Base-by-base conservation (phyloP, 2,797 vertebrate species). In the Cossypha polioptera region DNA sequence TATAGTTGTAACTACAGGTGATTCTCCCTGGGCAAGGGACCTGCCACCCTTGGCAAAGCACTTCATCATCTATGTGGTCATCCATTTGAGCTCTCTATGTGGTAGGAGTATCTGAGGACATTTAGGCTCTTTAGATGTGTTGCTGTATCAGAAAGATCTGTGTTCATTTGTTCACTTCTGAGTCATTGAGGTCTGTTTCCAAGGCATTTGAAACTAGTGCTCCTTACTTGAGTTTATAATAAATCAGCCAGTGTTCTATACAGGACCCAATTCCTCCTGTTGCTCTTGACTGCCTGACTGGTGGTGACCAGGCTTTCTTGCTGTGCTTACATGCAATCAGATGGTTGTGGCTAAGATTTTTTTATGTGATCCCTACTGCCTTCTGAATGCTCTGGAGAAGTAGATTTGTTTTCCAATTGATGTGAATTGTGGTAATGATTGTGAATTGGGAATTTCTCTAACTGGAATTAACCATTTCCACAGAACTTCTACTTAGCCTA, bases 31-130 rank as follows among this genome's bases (percentile, higher is more conserved):
- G 7, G 26, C 22, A n/a, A 33, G 13, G 12, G 33, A 68, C 24
- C 25, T 69, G 45, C 48, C 55, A 16, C 9, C 24, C 12, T n/a
- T 88, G 38, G 53, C 0, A 7, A 55, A 83, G 33, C 18, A 5
- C 11, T 79, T 72, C 1, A 2, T 58, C 2, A 1, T 33, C 61
- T 78, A 0, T 15, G 13, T 50, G 33, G 13, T 85, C 54, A 61
- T 77, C 48, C 20, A 4, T 54, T 73, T 5, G 22, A 61, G 16
- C 59, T 51, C 54, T 47, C 9, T 43, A 0, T 72, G 2, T 36
- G 16, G 26, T 33, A 25, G 74, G 7, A 47, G 3, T 38, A 16
- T 50, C 40, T 59, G 54, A 59, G 66, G 48, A 7, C 18, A 2
- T 57, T 29, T 50, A 33, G 26, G 31, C 12, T 74, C 62, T 84